phyloP scores from a whole-genome alignment of 2,113 vertebrate genomes.

The Cyanoramphus novaezelandiae region DNA sequence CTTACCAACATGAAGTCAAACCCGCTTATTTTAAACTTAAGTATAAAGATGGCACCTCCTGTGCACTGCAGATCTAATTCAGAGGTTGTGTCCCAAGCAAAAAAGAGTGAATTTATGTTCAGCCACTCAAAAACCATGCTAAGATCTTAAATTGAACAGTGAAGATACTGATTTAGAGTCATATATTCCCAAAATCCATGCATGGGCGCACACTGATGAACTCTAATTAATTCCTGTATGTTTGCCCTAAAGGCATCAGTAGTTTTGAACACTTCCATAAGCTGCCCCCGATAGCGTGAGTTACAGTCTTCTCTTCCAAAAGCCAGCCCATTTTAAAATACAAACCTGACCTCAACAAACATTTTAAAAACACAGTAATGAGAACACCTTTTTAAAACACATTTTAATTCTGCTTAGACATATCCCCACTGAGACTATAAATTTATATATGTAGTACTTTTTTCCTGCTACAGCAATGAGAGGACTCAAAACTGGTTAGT shows the following conservation, averaged over 20 bases:
- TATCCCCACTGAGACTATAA: neutral
- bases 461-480: neutral
- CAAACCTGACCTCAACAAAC: neutral
- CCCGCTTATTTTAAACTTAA: neutral
- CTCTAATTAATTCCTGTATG: neutral
- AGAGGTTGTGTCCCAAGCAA: neutral
- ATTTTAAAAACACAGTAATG: neutral
- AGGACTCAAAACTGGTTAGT: neutral
- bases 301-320: neutral
- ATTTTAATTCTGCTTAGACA: neutral
- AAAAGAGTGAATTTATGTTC: neutral
- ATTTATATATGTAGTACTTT: neutral
- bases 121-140: neutral
- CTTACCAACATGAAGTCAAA: neutral
- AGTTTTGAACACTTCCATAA: neutral
- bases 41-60: neutral
- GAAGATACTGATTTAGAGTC: neutral
- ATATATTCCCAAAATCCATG: neutral
- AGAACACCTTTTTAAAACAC: neutral
- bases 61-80: neutral
- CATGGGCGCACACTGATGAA: neutral
- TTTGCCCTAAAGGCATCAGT: neutral
- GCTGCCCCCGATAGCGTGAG: neutral
- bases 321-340: accelerated
- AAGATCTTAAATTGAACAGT: neutral